Percentiles rank a stretch among this genome's conserved stretches.
Conservation (phyloP, 2,888 invertebrate species). For the Allophyes oxyacanthae region DNA sequence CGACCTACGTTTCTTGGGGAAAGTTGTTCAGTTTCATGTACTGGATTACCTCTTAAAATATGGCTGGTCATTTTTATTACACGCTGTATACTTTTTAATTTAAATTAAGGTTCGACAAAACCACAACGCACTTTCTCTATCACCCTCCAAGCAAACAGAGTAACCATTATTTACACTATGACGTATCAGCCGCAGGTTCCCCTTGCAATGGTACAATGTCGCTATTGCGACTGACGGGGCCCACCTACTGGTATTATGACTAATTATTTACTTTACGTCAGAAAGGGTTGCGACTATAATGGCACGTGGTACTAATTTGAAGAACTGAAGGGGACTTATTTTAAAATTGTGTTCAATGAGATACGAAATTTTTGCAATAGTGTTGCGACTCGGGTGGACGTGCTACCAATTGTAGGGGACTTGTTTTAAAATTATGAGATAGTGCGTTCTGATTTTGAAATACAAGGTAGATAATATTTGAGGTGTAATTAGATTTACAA, state of each 20-base stretch:
- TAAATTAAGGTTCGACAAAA: slow-evolving; percentile 13
- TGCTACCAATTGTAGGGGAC: slow-evolving; percentile 22
- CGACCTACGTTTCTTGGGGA: no score
- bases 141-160: slow-evolving; percentile 48
- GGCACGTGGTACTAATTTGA: slow-evolving; percentile 21
- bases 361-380: no score
- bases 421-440: slow-evolving; percentile 12
- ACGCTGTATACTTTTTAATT: no score
- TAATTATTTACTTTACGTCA: slow-evolving; percentile 56
- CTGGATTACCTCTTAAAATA: no score
- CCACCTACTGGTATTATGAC: slow-evolving; percentile 52
- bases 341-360: no score
- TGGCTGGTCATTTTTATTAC: no score
- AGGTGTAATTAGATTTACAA: no score
- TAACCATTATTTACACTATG: slow-evolving; percentile 52
- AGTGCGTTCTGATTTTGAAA: no score
- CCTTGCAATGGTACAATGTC: slow-evolving; percentile 41
- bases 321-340: slow-evolving; percentile 11
- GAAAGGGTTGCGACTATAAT: slow-evolving; percentile 33
- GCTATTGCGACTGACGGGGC: slow-evolving; percentile 45
- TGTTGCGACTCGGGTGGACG: slow-evolving; percentile 26
- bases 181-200: slow-evolving; percentile 50
- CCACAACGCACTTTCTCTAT: slow-evolving; percentile 33
- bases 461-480: no score
- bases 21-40: no score